Percentiles rank a stretch among this genome's conserved stretches.
Evolutionary conservation across 2,888 invertebrate genomes (phyloP).

Genomic region (Boloria selene): DNA sequence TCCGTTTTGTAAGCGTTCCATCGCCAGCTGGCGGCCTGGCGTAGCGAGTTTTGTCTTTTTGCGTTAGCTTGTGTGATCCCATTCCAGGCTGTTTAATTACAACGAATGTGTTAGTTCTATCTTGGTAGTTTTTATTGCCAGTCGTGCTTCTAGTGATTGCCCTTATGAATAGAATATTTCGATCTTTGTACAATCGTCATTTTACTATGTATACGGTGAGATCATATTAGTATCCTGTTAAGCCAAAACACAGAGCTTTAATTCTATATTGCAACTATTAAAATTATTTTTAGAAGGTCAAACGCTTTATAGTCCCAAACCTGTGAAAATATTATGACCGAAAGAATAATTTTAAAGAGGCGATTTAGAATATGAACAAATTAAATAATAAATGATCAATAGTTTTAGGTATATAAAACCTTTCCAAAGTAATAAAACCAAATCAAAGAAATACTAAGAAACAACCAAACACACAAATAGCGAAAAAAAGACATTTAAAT

Average conservation of each 20-base stretch:
- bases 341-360: slow-evolving; percentile 29
- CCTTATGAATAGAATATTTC: slow-evolving; percentile 38
- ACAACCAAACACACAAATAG: slow-evolving; percentile 38
- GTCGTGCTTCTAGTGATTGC: slow-evolving; percentile 44
- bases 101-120: slow-evolving; percentile 72
- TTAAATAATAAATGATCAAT: slow-evolving; percentile 15
- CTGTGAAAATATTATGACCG: slow-evolving; percentile 7
- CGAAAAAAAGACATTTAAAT: slow-evolving; percentile 35
- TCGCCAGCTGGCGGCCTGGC: slow-evolving; percentile 30
- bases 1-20: slow-evolving; percentile 46
- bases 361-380: slow-evolving; percentile 21
- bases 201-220: slow-evolving; percentile 39
- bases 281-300: slow-evolving; percentile 20
- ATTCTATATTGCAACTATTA: slow-evolving; percentile 23
- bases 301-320: not conserved
- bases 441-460: slow-evolving; percentile 13
- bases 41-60: slow-evolving; percentile 40
- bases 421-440: slow-evolving; percentile 4
- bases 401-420: slow-evolving; percentile 11
- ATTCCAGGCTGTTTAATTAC: slow-evolving; percentile 75
- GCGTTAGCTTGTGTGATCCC: slow-evolving; percentile 56
- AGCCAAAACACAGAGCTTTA: slow-evolving; percentile 25
- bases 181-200: slow-evolving; percentile 46
- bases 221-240: slow-evolving; percentile 30
- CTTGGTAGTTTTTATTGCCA: slow-evolving; percentile 48